Conservation (phyloP, 2,797 vertebrate species). For the Falco concolor region DNA sequence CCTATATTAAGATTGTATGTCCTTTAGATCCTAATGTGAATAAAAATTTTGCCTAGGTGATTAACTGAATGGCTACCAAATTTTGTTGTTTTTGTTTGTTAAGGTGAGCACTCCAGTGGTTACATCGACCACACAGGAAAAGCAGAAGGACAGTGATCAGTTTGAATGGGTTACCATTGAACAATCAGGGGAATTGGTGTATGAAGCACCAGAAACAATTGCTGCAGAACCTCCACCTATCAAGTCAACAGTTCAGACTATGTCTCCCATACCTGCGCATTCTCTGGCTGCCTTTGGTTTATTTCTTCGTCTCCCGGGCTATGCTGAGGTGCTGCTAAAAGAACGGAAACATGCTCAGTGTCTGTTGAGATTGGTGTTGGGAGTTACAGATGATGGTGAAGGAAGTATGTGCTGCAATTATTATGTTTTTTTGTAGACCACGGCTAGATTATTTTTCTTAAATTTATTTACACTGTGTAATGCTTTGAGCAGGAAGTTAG, state of each 20-base stretch:
- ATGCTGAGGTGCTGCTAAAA: slow-evolving; percentile 96
- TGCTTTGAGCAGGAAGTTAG: not conserved
- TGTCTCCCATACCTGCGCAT: slow-evolving; percentile 96
- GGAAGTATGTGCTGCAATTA: slow-evolving; percentile 89
- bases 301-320: slow-evolving; percentile 94
- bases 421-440: slow-evolving; percentile 55
- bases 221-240: slow-evolving; percentile 91
- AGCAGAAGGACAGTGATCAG: slow-evolving; percentile 96
- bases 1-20: not conserved
- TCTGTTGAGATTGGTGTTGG: slow-evolving; percentile 93
- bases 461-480: not conserved
- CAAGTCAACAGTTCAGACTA: slow-evolving; percentile 94
- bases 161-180: slow-evolving; percentile 99
- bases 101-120: slow-evolving; percentile 96
- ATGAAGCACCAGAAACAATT: slow-evolving; percentile 94
- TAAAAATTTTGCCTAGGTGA: not conserved
- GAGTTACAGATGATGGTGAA: slow-evolving; percentile 97
- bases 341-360: slow-evolving; percentile 98
- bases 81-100: not conserved
- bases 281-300: slow-evolving; percentile 96
- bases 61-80: not conserved
- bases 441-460: slow-evolving; percentile 12
- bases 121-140: slow-evolving; percentile 90
- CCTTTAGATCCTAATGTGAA: not conserved
- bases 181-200: slow-evolving; percentile 94